These are phyloP conservation scores for Leptatherina wallacei DNA, from an alignment of 2,797 vertebrate genomes.

Conservation along the genomic window DNA sequence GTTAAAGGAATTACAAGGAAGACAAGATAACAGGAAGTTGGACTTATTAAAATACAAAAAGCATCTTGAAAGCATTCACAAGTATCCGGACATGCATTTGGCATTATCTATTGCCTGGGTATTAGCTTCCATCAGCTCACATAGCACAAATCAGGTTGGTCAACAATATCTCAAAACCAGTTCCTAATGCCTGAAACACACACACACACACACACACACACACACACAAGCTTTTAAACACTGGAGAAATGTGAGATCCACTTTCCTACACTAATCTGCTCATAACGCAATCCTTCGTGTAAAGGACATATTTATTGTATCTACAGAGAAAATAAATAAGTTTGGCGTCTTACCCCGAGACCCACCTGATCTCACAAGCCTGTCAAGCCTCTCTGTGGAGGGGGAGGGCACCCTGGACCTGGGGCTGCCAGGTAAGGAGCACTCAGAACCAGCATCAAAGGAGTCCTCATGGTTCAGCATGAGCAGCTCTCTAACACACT, in stretches of 20 bases:
- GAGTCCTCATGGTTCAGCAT: slow-evolving; percentile 91
- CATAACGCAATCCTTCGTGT: neutral
- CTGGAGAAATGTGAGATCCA: slow-evolving; percentile 8
- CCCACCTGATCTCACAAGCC: slow-evolving; percentile 92
- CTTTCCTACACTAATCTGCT: neutral
- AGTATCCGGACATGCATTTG: neutral
- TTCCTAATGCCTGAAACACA: slow-evolving; percentile 9
- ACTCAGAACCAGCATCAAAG: slow-evolving; percentile 91
- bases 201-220: slow-evolving; percentile 1
- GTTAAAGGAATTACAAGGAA: slow-evolving; percentile 3
- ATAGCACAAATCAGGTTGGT: slow-evolving; percentile 7
- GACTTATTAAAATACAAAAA: neutral
- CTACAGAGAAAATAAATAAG: neutral
- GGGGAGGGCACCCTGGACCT: slow-evolving; percentile 87
- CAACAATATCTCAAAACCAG: slow-evolving; percentile 1
- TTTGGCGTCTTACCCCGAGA: slow-evolving; percentile 62
- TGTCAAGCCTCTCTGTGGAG: slow-evolving; percentile 93
- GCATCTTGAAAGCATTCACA: neutral
- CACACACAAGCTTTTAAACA: slow-evolving; percentile 5
- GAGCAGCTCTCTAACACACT: slow-evolving; percentile 94
- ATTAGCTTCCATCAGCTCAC: slow-evolving; percentile 36
- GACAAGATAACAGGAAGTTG: slow-evolving; percentile 39
- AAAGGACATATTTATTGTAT: neutral
- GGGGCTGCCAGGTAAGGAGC: slow-evolving; percentile 93
- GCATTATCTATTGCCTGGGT: slow-evolving; percentile 17